Conservation (phyloP, 2,113 vertebrate species). For the Amphiprion ocellaris region DNA sequence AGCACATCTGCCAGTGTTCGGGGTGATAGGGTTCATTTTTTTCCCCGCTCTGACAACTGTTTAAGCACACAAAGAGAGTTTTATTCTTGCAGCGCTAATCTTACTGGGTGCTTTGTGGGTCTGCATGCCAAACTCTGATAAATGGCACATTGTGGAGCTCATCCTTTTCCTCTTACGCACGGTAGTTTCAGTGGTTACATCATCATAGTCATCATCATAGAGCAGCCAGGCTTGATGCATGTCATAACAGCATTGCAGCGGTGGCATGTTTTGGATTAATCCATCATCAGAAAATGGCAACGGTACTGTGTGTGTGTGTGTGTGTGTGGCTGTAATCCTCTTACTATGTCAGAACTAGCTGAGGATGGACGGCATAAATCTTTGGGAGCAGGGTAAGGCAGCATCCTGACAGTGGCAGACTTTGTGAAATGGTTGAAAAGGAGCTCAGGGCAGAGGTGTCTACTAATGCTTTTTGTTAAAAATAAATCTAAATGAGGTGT, state of each 20-base stretch:
- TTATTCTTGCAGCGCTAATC: constrained; percentile 64
- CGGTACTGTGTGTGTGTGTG: constrained; percentile 33
- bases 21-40: constrained; percentile 73
- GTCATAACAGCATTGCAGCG: constrained; percentile 65
- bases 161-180: constrained; percentile 50
- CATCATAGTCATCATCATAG: constrained; percentile 63
- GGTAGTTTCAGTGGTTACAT: constrained; percentile 67
- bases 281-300: constrained; percentile 80
- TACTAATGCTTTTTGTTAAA: constrained; percentile 7
- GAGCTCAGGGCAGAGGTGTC: neutral
- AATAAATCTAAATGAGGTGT: constrained; percentile 4
- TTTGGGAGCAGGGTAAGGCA: constrained; percentile 44
- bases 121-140: constrained; percentile 62
- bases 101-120: constrained; percentile 61
- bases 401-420: neutral
- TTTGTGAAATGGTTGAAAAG: constrained; percentile 16
- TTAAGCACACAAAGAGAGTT: constrained; percentile 75
- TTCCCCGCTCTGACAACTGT: constrained; percentile 63
- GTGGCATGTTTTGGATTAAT: constrained; percentile 82
- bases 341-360: constrained; percentile 67
- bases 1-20: constrained; percentile 63
- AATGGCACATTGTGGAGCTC: constrained; percentile 69
- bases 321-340: constrained; percentile 74
- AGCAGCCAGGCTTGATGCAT: constrained; percentile 48
- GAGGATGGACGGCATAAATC: constrained; percentile 63